A percentile compares a stretch with the other conserved stretches of the same genome.
These are phyloP conservation scores for Diacarnus erythraeanus DNA, from an alignment of 37 sponge, comb jelly and placozoan species.

Conservation along the genomic window DNA sequence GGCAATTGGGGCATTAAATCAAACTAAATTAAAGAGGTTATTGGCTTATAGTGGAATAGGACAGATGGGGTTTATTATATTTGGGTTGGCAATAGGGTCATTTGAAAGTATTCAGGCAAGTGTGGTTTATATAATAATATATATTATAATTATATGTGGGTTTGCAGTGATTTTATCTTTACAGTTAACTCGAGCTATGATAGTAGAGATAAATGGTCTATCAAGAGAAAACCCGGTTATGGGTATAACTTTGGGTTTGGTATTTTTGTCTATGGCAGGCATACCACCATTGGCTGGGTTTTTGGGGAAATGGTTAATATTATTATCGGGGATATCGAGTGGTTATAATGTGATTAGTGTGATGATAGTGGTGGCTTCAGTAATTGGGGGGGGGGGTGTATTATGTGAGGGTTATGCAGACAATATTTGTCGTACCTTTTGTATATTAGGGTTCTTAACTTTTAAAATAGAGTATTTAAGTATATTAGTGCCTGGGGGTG, in stretches of 20 bases:
- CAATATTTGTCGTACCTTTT: no score
- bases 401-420: constrained; percentile 83
- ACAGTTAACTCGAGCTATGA: constrained; percentile 34
- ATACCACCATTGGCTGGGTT: constrained; percentile 75
- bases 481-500: no score
- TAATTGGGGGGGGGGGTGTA: constrained; percentile 81
- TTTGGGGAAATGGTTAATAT: constrained; percentile 72
- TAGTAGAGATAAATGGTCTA: constrained; percentile 63
- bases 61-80: constrained; percentile 78
- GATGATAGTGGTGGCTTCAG: constrained; percentile 60
- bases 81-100: constrained; percentile 67
- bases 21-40: constrained; percentile 71
- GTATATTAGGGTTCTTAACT: no score
- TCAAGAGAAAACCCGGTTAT: constrained; percentile 72
- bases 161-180: constrained; percentile 73
- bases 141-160: constrained; percentile 73
- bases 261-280: constrained; percentile 69
- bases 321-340: constrained; percentile 59
- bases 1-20: constrained; percentile 78
- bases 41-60: constrained; percentile 82
- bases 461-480: no score
- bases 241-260: constrained; percentile 54
- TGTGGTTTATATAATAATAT: constrained; percentile 71
- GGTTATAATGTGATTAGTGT: constrained; percentile 74
- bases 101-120: constrained; percentile 73